Percentiles rank a stretch among this genome's conserved stretches.
These are phyloP conservation scores for Fulica atra DNA, from an alignment of 2,113 vertebrate species.

Conservation along the genomic window DNA sequence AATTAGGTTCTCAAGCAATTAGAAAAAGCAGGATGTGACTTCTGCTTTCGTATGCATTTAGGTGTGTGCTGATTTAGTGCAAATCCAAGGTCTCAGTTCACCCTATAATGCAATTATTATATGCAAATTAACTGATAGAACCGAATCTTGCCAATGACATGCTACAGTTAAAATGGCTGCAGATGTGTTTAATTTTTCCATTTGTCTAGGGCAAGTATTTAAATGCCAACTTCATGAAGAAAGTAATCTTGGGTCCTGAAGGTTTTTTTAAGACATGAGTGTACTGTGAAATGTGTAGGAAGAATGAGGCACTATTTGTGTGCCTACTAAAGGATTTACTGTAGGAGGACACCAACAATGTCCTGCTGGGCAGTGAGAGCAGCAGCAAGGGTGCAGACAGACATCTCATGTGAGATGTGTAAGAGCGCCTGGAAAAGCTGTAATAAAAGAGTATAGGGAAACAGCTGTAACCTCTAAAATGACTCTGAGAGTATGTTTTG, in stretches of 20 bases:
- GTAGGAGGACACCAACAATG: background rate
- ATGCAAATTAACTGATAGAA: background rate
- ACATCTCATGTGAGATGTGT: background rate
- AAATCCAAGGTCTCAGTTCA: background rate
- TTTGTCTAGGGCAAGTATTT: background rate
- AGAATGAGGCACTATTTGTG: background rate
- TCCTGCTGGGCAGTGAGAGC: background rate
- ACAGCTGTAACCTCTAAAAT: conserved; percentile 52
- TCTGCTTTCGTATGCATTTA: background rate
- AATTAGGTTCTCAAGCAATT: background rate
- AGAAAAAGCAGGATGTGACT: background rate
- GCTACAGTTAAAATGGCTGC: background rate
- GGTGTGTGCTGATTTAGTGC: background rate
- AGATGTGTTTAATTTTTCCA: conserved; percentile 2
- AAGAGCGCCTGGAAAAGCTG: background rate
- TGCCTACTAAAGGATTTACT: background rate
- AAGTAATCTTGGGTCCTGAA: background rate
- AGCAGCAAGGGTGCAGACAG: conserved; percentile 7
- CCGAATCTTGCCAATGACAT: background rate
- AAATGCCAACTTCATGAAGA: background rate
- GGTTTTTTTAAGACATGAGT: background rate
- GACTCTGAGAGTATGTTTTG: background rate
- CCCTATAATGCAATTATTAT: background rate
- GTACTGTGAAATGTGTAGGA: background rate
- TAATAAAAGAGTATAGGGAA: conserved; percentile 8